Evolutionary conservation across 2,797 vertebrate genomes (phyloP).

Genomic region (Labeo calbasu): DNA sequence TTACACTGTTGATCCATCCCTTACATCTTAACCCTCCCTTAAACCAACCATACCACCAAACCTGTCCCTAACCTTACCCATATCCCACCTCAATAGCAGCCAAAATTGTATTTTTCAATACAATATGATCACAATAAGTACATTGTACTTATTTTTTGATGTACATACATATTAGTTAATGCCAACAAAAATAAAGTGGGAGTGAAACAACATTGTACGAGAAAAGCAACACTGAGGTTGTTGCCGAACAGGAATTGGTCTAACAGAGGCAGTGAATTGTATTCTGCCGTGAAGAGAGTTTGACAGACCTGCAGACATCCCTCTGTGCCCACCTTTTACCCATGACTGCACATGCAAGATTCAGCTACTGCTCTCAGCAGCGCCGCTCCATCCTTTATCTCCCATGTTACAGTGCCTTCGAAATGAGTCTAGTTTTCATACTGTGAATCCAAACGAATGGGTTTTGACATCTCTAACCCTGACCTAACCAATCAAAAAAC

Average conservation of each 20-base stretch:
- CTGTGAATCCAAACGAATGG: neutral
- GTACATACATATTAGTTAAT: too few relatives aligned
- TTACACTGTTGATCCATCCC: too few relatives aligned
- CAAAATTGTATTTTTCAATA: too few relatives aligned
- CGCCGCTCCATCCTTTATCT: neutral
- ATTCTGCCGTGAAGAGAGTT: neutral
- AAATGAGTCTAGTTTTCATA: neutral
- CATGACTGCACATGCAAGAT: slow-evolving; percentile 56
- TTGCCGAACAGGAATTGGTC: neutral
- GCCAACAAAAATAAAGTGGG: too few relatives aligned
- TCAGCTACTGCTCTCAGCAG: neutral
- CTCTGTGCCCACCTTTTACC: slow-evolving; percentile 35
- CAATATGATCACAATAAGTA: too few relatives aligned
- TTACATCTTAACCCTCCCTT: too few relatives aligned
- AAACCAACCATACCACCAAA: too few relatives aligned
- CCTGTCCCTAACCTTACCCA: too few relatives aligned
- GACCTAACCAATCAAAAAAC: neutral
- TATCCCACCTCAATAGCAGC: too few relatives aligned
- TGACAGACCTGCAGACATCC: slow-evolving; percentile 32
- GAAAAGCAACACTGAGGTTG: slow-evolving; percentile 17
- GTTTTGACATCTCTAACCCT: neutral
- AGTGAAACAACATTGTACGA: neutral
- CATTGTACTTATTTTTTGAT: too few relatives aligned
- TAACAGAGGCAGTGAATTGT: slow-evolving; percentile 4
- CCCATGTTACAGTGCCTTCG: neutral